These are phyloP conservation scores for honey bee (Apis mellifera) DNA, from an alignment of 1,140 invertebrate species.

Conservation along the genomic window DNA sequence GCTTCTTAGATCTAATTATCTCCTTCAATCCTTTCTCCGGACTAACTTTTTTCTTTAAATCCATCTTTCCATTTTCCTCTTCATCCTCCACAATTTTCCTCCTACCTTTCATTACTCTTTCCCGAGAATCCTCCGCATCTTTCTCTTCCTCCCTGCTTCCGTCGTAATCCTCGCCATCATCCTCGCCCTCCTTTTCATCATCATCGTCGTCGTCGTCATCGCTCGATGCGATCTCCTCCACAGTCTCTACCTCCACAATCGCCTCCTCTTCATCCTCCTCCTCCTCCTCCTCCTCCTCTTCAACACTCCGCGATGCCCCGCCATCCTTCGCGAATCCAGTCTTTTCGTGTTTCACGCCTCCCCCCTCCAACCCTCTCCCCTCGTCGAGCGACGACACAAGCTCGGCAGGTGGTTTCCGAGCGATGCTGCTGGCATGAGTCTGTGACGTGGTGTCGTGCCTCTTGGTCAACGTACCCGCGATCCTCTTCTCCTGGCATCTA, in stretches of 20 bases:
- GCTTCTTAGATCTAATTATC: constrained; percentile 3
- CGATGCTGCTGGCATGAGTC: constrained; percentile 50
- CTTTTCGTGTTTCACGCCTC: not conserved
- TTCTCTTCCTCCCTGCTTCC: not conserved
- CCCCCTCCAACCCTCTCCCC: not conserved
- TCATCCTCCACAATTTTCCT: constrained; percentile 4
- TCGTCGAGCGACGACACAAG: constrained; percentile 25
- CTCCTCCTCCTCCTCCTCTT: constrained; percentile 28
- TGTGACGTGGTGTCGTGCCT: constrained; percentile 60
- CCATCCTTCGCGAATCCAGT: not conserved
- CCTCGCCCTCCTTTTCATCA: constrained; percentile 37
- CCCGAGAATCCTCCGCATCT: not conserved
- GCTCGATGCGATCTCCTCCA: not conserved
- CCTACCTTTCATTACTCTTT: not conserved
- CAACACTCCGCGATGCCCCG: constrained; percentile 2
- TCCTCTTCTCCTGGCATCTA: constrained; percentile 66
- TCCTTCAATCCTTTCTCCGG: constrained; percentile 29
- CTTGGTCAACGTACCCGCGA: constrained; percentile 23
- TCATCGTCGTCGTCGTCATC: constrained; percentile 32
- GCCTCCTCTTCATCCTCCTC: constrained; percentile 37
- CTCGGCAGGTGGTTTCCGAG: constrained; percentile 70
- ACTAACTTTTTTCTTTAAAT: constrained; percentile 21
- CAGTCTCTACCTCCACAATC: constrained; percentile 39
- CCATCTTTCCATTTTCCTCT: constrained; percentile 40
- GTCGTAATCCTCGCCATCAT: not conserved